Percentiles rank a stretch among this genome's conserved stretches.
phyloP scores from a whole-genome alignment of 2,888 invertebrate genomes.

The Linnaemya vulpina region DNA sequence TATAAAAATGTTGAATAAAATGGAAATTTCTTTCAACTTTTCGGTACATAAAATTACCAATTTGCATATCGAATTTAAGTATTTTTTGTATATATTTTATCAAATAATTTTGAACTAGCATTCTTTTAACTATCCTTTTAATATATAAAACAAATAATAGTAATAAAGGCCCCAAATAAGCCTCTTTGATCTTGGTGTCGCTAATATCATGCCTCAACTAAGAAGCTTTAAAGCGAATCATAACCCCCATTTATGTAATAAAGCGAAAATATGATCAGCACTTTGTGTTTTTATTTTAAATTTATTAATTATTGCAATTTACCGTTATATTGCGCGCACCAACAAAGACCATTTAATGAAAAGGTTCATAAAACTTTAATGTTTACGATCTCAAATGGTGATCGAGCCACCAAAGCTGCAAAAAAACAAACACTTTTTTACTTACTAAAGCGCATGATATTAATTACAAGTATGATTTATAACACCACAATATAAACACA shows the following conservation, averaged over 20 bases:
- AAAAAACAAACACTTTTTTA: background rate
- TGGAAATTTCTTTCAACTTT: too few relatives aligned
- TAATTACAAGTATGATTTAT: slow-evolving; percentile 49
- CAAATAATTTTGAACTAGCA: too few relatives aligned
- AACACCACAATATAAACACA: slow-evolving; percentile 20
- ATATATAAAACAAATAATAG: too few relatives aligned
- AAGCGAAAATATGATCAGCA: background rate
- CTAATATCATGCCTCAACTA: too few relatives aligned
- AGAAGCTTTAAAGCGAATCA: too few relatives aligned
- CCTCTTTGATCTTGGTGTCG: too few relatives aligned
- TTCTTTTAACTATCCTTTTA: too few relatives aligned
- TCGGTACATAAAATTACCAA: too few relatives aligned
- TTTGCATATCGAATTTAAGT: too few relatives aligned
- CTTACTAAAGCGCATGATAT: background rate
- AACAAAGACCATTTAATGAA: slow-evolving; percentile 38
- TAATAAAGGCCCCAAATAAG: too few relatives aligned
- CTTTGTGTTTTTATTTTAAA: background rate
- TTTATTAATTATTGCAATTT: slow-evolving; percentile 60
- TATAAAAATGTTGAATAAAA: too few relatives aligned
- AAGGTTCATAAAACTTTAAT: slow-evolving; percentile 58
- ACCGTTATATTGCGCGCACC: slow-evolving; percentile 22
- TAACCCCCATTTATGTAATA: background rate
- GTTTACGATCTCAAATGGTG: slow-evolving; percentile 48
- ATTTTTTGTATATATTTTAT: too few relatives aligned
- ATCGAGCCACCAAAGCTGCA: slow-evolving; percentile 17